Base-by-base conservation (phyloP, 2,113 vertebrate genomes). In the Axis porcinus region DNA sequence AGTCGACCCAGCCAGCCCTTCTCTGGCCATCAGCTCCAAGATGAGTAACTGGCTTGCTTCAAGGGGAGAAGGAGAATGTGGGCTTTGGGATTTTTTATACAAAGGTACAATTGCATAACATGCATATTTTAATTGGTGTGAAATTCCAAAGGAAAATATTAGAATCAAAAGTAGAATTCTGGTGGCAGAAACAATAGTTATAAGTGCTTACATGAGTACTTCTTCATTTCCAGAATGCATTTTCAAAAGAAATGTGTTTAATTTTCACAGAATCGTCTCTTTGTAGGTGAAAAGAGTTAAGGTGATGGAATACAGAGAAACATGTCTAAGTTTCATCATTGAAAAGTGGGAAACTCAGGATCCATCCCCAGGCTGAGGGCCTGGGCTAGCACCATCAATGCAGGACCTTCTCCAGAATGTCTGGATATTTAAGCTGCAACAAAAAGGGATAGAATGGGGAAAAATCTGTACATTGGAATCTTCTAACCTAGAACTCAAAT, bases 111-210 rank as follows among this genome's bases (percentile, higher is more conserved):
- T 62, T 64, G 21, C 28, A 67, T 89, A 79, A 74, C 27, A 30
- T 36, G 15, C 11, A 33, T 54, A 21, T 96, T 83, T 52, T 85
- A 95, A 94, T 74, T 76, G 30, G 11, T 76, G 36, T 76, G 70
- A 76, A 74, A 89, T 95, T 96, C 93, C 82, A 89, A 62, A 88
- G 70, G 36, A n/a, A 81, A 96, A 5, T 58, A 84, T 47, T 36
- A 87, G 70, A 90, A 43, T 52, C n/a, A 70, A 78, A 62, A 85
- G 45, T 45, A 19, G 33, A 60, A 47, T 36, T 81, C 85, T 58
- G 28, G 4, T 36, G 33, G 4, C 28, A 28, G 55, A 6, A 70
- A 21, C 33, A 23, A 1, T 47, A 43, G 67, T 40, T 45, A 54
- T n/a, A 47, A 54, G 81, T 43, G 5, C 55, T 57, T 43, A 8